Evolutionary conservation across 2,797 vertebrate species (phyloP), one percentile per base, ranked within the genome.

Genomic region (Enoplosus armatus): DNA sequence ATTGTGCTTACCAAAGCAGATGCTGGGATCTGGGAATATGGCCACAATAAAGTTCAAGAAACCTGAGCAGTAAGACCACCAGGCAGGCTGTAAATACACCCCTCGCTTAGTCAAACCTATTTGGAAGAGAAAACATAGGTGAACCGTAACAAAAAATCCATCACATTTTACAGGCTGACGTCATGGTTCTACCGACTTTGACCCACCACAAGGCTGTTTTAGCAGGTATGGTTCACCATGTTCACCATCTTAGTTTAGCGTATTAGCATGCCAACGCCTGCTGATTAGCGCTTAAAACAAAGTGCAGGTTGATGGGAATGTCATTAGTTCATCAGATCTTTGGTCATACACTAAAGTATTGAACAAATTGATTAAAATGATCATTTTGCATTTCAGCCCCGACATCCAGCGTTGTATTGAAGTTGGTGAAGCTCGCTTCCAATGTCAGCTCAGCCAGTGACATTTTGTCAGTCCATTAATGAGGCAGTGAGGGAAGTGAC

Each of bases 401-500:
- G 14, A 29, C 47, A 67, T 76, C 27, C 71, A 35, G 48, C 0
- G 2, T 39, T 74, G 61, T 50, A 45, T 77, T 58, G 61, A 77
- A 39, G 59, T 54, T 16, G 43, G 22, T 45, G 79, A 50, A 22
- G 67, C 24, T 55, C 60, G 33, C 41, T 16, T 79, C 68, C 68
- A 77, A 24, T 80, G 70, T 71, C 29, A 54, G 78, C 75, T 12
- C 68, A 48, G 45, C 47, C 29, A 20, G 37, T 79, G 84, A 80
- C 83, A 78, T 74, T 68, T 84, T 84, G 84, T 85, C 83, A 75
- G 63, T 54, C 22, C 29, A 56, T 76, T 84, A 86, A 84, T 80
- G 77, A 83, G 79, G 79, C 58, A 58, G 72, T 33, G 70, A 66
- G 43, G 45, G 68, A 83, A 76, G 27, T 83, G 85, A 85, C 73